Base-by-base conservation (phyloP, 2,113 vertebrate genomes). In the Heliornis fulica region DNA sequence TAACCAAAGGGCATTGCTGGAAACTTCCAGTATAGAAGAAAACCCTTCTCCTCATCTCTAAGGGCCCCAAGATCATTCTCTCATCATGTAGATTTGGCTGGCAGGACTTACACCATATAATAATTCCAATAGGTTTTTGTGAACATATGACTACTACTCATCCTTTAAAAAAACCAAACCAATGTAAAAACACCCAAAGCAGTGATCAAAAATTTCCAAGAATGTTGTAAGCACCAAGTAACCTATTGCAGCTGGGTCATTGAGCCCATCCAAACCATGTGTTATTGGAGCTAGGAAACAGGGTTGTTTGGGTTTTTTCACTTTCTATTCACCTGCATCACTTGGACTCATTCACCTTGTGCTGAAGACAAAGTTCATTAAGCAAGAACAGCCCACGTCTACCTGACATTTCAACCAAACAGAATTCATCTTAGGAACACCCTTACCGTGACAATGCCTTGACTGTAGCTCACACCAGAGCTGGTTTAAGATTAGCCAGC, bases 391-490 rank as follows among this genome's bases (percentile, higher is more conserved):
- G 13, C 56, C 23, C 1, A 0, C 4, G 32, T 7, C 45, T 29
- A 43, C 43, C 76, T 56, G 41, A 29, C 8, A 46, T 29, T 10
- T 13, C 9, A 12, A 20, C n/a, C n/a, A 34, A 21, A 31, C 21
- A 29, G 43, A 23, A 36, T 22, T 5, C 10, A 12, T 45, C 40
- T 31, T 4, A 15, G 2, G 46, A 51, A 13, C 41, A 16, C 0
- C 26, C 26, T 36, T 2, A 1, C 41, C 2, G 2, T 5, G 45
- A 21, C 66, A 22, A 5, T 2, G 43, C 59, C 45, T 7, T 7
- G 41, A 6, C 36, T 23, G 41, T 59, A n/a, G 89, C 81, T 65
- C 89, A 10, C 48, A 8, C 32, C 22, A 3, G 0, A 10, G 38
- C 81, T 29, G 1, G 74, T 16, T 60, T 7, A 38, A 51, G 74